These are phyloP conservation scores for Platysteira castanea DNA, from an alignment of 2,113 vertebrate species.

Conservation along the genomic window DNA sequence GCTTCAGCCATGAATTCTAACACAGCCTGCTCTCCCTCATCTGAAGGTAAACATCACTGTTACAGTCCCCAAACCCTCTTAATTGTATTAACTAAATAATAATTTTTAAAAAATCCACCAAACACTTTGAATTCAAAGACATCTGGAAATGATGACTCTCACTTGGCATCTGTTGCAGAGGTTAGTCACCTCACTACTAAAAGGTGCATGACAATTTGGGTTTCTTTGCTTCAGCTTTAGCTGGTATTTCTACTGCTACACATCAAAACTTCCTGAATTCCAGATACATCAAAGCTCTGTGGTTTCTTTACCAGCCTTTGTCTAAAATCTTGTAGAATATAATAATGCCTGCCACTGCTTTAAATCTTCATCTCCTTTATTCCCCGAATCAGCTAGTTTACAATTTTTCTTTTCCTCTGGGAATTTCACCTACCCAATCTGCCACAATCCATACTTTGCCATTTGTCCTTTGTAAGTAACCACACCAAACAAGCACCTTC, in stretches of 20 bases:
- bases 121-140: not conserved
- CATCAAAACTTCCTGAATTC: not conserved
- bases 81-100: not conserved
- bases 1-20: not conserved
- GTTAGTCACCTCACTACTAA: not conserved
- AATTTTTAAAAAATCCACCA: not conserved
- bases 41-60: not conserved
- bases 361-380: not conserved
- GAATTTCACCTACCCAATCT: not conserved
- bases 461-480: not conserved
- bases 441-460: not conserved
- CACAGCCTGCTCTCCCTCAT: not conserved
- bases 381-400: not conserved
- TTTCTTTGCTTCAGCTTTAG: not conserved
- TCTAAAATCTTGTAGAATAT: not conserved
- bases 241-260: not conserved
- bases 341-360: not conserved
- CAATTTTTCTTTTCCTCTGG: not conserved
- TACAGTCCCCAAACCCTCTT: not conserved
- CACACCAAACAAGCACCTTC: not conserved
- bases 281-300: not conserved
- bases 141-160: not conserved
- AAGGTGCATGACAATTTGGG: not conserved
- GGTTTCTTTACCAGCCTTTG: not conserved
- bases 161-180: not conserved